Evolutionary conservation across 2,797 vertebrate species (phyloP).

Genomic region (Dendrocincla tyrannina): DNA sequence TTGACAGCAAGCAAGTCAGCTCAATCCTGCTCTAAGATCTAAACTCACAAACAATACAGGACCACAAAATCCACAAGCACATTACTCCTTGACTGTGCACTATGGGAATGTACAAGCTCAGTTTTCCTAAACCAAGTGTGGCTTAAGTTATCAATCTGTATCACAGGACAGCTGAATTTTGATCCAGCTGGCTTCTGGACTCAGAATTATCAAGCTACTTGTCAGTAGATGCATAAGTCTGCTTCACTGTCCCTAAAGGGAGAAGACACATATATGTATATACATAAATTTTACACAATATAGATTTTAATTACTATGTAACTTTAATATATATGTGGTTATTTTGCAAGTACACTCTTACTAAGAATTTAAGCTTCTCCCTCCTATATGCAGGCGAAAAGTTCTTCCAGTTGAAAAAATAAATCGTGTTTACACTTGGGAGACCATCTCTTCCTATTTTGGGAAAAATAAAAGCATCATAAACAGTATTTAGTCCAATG

Average conservation of each 20-base stretch:
- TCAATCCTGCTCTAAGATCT: background rate
- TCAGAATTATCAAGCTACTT: background rate
- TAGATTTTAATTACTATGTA: background rate
- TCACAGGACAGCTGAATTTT: background rate
- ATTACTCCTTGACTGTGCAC: rapidly evolving
- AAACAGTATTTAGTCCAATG: background rate
- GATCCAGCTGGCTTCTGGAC: background rate
- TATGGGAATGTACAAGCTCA: background rate
- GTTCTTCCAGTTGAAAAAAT: background rate
- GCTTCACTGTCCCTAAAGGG: background rate
- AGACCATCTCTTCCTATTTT: background rate
- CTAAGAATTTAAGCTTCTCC: background rate
- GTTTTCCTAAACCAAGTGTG: background rate
- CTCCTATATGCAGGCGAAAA: background rate
- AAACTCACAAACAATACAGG: background rate
- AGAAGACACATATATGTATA: background rate
- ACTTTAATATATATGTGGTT: background rate
- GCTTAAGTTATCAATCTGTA: background rate
- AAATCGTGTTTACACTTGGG: rapidly evolving
- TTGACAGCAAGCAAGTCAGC: background rate
- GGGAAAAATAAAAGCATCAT: background rate
- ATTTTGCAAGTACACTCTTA: background rate
- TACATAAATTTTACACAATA: background rate
- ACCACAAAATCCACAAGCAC: background rate
- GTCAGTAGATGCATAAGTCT: background rate